Percentiles rank a stretch among this genome's conserved stretches.
Evolutionary conservation across 2,113 vertebrate species (phyloP).

Genomic region (Trogon surrucura): DNA sequence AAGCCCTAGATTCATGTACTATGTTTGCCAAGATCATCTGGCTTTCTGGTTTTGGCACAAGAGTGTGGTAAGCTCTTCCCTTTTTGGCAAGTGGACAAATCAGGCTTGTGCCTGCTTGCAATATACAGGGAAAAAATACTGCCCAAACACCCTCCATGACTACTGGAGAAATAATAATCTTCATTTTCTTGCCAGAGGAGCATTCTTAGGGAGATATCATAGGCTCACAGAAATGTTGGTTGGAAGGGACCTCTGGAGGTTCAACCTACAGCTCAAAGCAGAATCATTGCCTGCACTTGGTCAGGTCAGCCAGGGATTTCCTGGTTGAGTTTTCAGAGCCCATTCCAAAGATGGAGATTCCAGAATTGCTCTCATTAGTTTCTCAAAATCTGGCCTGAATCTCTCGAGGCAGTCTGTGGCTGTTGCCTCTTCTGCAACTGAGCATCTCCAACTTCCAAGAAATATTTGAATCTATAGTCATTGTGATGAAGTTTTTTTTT

Average conservation of each 20-base stretch:
- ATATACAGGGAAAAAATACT: not conserved
- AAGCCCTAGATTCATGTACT: not conserved
- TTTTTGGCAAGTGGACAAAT: not conserved
- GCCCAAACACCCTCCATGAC: not conserved
- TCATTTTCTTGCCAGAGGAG: not conserved
- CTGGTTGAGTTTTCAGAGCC: not conserved
- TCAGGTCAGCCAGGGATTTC: not conserved
- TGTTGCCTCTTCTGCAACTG: not conserved
- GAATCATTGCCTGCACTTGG: not conserved
- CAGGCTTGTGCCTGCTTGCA: conserved; percentile 5
- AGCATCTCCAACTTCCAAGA: not conserved
- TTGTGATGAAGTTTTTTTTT: not conserved
- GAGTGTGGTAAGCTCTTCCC: not conserved
- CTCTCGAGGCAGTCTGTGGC: not conserved
- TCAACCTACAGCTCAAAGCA: not conserved
- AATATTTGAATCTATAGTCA: not conserved
- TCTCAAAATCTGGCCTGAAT: not conserved
- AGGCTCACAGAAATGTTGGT: not conserved
- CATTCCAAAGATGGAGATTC: not conserved
- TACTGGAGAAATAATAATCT: not conserved
- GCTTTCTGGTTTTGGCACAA: not conserved
- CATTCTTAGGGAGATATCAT: not conserved
- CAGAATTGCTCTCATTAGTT: not conserved
- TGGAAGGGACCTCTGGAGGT: not conserved
- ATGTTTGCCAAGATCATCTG: not conserved